phyloP scores from a whole-genome alignment of 2,113 vertebrate genomes.

The Sylvilagus bachmani region DNA sequence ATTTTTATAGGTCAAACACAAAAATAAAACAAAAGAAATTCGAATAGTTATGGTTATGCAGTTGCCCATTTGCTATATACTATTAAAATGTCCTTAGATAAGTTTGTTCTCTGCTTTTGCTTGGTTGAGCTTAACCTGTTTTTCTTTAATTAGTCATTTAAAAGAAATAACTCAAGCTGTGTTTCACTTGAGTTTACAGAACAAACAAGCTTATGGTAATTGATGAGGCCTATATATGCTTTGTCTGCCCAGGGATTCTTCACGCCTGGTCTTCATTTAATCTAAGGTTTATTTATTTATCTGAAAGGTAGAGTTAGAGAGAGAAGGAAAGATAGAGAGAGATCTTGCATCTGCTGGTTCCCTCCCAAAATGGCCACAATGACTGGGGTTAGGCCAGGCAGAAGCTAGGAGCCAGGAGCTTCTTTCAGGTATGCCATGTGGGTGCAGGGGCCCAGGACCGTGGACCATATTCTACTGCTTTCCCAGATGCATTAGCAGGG shows the following conservation, averaged over 20 bases:
- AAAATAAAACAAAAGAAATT: neutral
- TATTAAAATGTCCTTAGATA: neutral
- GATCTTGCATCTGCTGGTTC: too few species aligned
- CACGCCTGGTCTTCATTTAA: neutral
- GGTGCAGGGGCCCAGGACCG: too few species aligned
- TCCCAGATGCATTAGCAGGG: too few species aligned
- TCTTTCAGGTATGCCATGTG: too few species aligned
- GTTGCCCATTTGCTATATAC: neutral
- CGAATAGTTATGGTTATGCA: neutral
- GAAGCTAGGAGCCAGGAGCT: too few species aligned
- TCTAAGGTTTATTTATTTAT: neutral
- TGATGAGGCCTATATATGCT: neutral
- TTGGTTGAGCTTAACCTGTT: neutral
- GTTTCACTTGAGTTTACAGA: neutral
- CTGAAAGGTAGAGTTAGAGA: too few species aligned
- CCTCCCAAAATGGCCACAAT: too few species aligned
- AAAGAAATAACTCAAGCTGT: neutral
- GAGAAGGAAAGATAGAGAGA: too few species aligned
- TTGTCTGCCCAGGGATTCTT: neutral
- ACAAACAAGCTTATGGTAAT: neutral
- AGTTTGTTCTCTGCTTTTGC: neutral
- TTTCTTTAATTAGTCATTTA: neutral
- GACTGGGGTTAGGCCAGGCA: too few species aligned
- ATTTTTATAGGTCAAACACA: neutral
- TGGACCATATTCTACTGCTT: too few species aligned